Conservation (phyloP, 2,797 vertebrate species). For the Harpagifer antarcticus region DNA sequence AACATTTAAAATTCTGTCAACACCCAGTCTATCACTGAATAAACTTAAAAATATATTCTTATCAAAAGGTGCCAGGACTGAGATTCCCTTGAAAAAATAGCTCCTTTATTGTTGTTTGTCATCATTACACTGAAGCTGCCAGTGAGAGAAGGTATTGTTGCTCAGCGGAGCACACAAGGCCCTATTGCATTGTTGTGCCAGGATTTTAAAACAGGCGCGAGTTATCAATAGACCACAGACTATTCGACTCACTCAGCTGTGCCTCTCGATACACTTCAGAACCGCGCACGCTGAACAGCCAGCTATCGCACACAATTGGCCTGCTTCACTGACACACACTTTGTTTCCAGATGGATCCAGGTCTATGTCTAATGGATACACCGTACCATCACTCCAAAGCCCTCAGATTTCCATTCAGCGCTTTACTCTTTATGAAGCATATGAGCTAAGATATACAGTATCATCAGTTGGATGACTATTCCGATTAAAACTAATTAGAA, state of each 20-base stretch:
- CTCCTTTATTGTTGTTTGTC: slow-evolving; percentile 82
- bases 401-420: slow-evolving; percentile 51
- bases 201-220: slow-evolving; percentile 86
- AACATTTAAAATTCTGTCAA: slow-evolving; percentile 26
- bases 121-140: slow-evolving; percentile 79
- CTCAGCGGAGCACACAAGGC: slow-evolving; percentile 84
- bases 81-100: slow-evolving; percentile 56
- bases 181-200: slow-evolving; percentile 83
- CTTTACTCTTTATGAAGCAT: slow-evolving; percentile 16
- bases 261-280: slow-evolving; percentile 84
- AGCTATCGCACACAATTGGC: slow-evolving; percentile 78
- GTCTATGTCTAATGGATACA: slow-evolving; percentile 66
- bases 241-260: slow-evolving; percentile 81
- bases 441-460: slow-evolving; percentile 13
- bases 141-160: slow-evolving; percentile 85
- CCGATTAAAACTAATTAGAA: slow-evolving; percentile 74
- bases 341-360: slow-evolving; percentile 72
- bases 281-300: slow-evolving; percentile 71
- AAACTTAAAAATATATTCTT: slow-evolving; percentile 71
- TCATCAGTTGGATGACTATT: slow-evolving; percentile 51
- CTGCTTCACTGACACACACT: slow-evolving; percentile 72
- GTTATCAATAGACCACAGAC: slow-evolving; percentile 88
- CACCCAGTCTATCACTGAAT: slow-evolving; percentile 39
- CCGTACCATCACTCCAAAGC: slow-evolving; percentile 45
- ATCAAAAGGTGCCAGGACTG: slow-evolving; percentile 79